Percentiles rank a stretch among this genome's conserved stretches.
phyloP scores from a whole-genome alignment of 2,888 invertebrate species.

The Crioceris asparagi region DNA sequence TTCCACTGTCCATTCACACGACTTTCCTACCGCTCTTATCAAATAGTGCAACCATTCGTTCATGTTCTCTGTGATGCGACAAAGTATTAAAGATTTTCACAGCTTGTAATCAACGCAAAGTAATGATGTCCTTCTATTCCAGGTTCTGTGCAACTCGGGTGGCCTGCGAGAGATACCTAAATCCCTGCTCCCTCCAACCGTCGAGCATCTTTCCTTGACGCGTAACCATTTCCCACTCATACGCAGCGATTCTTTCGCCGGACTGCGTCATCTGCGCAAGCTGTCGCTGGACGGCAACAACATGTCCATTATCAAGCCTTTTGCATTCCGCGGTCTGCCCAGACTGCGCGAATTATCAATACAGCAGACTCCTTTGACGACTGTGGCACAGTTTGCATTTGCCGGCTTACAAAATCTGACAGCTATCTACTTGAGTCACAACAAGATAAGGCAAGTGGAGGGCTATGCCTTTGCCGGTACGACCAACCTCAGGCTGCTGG shows the following conservation, averaged over 20 bases:
- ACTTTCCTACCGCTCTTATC: no score
- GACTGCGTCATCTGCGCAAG: conserved; percentile 64
- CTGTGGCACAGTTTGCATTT: conserved; percentile 75
- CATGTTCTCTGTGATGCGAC: no score
- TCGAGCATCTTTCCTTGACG: conserved; percentile 76
- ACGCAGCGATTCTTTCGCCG: conserved; percentile 72
- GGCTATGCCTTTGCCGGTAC: conserved; percentile 81
- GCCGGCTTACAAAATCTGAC: conserved; percentile 73
- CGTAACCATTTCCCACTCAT: conserved; percentile 76
- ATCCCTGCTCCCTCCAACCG: conserved; percentile 59
- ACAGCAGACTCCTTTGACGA: conserved; percentile 73
- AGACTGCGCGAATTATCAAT: conserved; percentile 71
- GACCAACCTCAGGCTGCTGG: conserved; percentile 68
- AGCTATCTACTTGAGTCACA: conserved; percentile 51
- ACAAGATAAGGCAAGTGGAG: conserved; percentile 45
- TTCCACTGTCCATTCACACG: no score
- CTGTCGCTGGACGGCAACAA: conserved; percentile 81
- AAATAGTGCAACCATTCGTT: no score
- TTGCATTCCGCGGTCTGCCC: conserved; percentile 75
- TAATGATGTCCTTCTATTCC: no score
- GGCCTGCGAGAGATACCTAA: conserved; percentile 70
- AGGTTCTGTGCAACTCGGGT: conserved; percentile 85
- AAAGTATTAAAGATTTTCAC: no score
- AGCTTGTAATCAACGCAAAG: no score
- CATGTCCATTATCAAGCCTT: conserved; percentile 70